Evolutionary conservation across 2,888 invertebrate species (phyloP), one percentile per base, ranked within the genome.

Genomic region (Polymixis flavicincta): DNA sequence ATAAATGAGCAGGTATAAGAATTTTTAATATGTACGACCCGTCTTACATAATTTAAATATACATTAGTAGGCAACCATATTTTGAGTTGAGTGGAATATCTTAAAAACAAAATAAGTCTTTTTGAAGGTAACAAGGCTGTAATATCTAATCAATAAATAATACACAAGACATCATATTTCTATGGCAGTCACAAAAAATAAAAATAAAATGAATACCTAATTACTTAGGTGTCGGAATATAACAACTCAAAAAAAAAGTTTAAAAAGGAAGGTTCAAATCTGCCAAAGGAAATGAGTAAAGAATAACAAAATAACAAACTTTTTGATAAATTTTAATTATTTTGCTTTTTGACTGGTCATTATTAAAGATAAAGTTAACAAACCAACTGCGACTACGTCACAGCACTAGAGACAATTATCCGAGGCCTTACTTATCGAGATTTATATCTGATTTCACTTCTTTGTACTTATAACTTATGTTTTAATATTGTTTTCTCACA

Each of bases 21-120:
- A 69, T 75, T 80, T 83, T 85, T 89, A 90, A 93, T 88, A 71
- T 85, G 91, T 90, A 78, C 89, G 84, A 92, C 91, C 92, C 63
- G 78, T 87, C 83, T 92, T 92, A 19, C 92, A 82, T 67, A 59
- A 90, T 92, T 93, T 94, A 89, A 93, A 94, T 94, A 93, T 92
- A 89, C 90, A 92, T 91, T 84, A 84, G 76, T 78, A 80, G 84
- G 76, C 78, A 80, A 52, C 86, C 66, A 87, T 89, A 85, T 85
- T 52, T 73, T 71, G n/a, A 74, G 9, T 55, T 45, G 17, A 17
- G 19, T 54, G n/a, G n/a, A 45, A 54, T 19, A 32, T n/a, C 2
- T 32, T 22, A 6, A 25, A 57, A 66, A 66, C 14, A n/a, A 32
- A 37, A 19, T 37, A 59, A 59, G 7, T 66, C 17, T 32, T 17